phyloP scores from a whole-genome alignment of 2,888 invertebrate genomes.

The Anaspis maculata region DNA sequence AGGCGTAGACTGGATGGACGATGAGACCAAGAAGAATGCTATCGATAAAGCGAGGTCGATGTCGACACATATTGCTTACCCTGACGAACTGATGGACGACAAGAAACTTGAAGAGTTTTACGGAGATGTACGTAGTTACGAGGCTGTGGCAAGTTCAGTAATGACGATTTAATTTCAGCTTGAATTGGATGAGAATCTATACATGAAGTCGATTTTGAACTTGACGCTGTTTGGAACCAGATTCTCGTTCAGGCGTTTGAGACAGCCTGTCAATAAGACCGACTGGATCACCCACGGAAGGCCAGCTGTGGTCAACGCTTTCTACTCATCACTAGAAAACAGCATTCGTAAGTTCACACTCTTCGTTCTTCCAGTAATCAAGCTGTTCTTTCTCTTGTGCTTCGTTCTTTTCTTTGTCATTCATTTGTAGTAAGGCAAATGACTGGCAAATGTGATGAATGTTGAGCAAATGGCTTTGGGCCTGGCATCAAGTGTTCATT shows the following conservation, averaged over 20 bases:
- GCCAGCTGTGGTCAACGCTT: constrained; percentile 79
- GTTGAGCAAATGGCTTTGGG: background rate
- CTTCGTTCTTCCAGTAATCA: background rate
- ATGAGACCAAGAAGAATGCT: constrained; percentile 65
- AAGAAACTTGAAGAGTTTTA: constrained; percentile 74
- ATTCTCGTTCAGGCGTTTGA: constrained; percentile 66
- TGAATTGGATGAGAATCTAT: constrained; percentile 60
- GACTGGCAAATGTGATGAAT: background rate
- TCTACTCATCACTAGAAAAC: constrained; percentile 78
- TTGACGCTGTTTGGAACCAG: constrained; percentile 74
- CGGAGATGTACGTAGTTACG: constrained; percentile 50
- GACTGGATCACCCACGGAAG: constrained; percentile 80
- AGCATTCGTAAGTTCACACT: constrained; percentile 67
- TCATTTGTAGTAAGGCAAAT: too few species aligned
- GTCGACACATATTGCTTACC: constrained; percentile 87
- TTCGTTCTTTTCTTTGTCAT: too few species aligned
- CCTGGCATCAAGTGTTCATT: too few species aligned
- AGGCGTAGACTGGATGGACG: constrained; percentile 90
- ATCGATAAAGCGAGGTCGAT: constrained; percentile 74
- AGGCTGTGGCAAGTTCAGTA: too few species aligned
- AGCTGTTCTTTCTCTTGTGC: too few species aligned
- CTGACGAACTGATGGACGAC: constrained; percentile 78
- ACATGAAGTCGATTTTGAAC: constrained; percentile 68
- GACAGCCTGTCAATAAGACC: constrained; percentile 74
- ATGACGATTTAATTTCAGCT: constrained; percentile 41